Evolutionary conservation across 2,113 vertebrate species (phyloP), one percentile per base, ranked within the genome.

Genomic region (Podarcis raffonei): DNA sequence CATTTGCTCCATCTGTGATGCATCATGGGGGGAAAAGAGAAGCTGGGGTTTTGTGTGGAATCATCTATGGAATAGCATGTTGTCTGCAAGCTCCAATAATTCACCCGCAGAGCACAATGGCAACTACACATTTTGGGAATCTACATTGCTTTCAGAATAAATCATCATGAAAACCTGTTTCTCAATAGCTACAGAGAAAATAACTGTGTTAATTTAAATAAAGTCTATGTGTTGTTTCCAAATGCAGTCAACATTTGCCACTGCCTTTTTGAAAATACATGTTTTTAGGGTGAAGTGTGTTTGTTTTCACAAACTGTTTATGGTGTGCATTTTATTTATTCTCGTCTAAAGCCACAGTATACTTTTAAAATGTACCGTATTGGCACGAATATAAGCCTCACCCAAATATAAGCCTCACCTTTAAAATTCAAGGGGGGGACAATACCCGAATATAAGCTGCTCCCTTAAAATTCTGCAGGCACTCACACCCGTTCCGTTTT

Each of bases 1-100:
- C 95, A 97, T 97, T 97, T 97, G 94, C 92, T 96, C 97, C 96
- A 97, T 97, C 96, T 97, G 96, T 94, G 95, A 92, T 92, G 95
- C 90, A 94, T 81, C 74, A 87, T 0, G 3, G 13, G 88, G 80
- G 89, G 82, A 84, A 94, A 91, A 92, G 66, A 92, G 87, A 77
- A 91, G n/a, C 66, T 69, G 82, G 84, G 87, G 78, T 94, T 93
- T 94, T 92, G 89, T 92, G 89, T 9, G 86, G 91, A 92, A 94
- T 96, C 92, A 93, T 87, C 93, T 81, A 88, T 91, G 93, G 93
- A 95, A 94, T 87, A 83, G 81, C 93, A 94, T 94, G 93, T 94
- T 90, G 89, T 85, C 81, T 90, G 37, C 1, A 23, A 71, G 81
- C 84, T 91, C 32, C 2, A 15, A 76, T 83, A 76, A 87, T 71